Evolutionary conservation across 1,140 invertebrate genomes (phyloP).

Genomic region (Zeugodacus cucurbitae): DNA sequence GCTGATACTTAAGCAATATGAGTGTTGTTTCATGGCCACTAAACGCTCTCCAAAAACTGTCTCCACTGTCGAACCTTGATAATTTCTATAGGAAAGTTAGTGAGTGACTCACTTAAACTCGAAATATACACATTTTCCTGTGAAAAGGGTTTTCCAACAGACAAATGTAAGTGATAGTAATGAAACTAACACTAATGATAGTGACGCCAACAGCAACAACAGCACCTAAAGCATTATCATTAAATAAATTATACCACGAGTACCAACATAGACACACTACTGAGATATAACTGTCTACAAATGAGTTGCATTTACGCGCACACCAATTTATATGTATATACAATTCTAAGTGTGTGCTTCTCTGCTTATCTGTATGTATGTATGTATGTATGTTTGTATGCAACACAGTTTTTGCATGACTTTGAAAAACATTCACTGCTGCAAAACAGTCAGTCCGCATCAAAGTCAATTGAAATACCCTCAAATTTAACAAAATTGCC

Average conservation of each 20-base stretch:
- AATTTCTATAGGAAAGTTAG: no score
- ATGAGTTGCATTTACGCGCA: neutral
- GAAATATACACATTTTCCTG: no score
- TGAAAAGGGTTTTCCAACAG: neutral
- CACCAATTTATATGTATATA: neutral
- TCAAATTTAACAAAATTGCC: constrained; percentile 30
- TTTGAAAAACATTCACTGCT: neutral
- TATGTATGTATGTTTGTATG: neutral
- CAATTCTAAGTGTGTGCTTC: no score
- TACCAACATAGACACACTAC: neutral
- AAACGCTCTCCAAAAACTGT: no score
- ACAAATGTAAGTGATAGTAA: neutral
- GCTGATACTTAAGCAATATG: no score
- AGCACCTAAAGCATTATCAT: neutral
- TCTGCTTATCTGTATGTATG: neutral
- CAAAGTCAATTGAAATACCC: constrained; percentile 26
- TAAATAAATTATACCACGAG: neutral
- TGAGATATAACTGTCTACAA: neutral
- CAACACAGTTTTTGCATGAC: neutral
- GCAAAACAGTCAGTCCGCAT: neutral
- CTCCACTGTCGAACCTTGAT: no score
- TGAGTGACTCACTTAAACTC: no score
- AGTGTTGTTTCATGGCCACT: no score
- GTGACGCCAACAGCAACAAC: neutral
- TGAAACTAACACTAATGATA: neutral